phyloP scores from a whole-genome alignment of 2,888 invertebrate genomes.

The Lycia hirtaria region DNA sequence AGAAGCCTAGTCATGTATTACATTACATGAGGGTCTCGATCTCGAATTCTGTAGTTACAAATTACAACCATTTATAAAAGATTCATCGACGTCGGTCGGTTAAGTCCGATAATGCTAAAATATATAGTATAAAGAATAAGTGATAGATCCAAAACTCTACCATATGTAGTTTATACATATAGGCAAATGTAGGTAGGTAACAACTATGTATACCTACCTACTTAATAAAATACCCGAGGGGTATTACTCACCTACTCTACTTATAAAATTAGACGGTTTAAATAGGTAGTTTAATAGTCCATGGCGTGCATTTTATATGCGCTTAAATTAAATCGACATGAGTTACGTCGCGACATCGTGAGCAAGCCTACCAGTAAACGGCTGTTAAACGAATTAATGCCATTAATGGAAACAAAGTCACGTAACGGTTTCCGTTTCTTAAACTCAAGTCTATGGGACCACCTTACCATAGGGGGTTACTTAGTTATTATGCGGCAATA shows the following conservation, averaged over 20 bases:
- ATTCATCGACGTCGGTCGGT: too few species aligned
- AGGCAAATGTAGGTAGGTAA: too few species aligned
- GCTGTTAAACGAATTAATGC: conserved; percentile 55
- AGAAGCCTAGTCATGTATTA: too few species aligned
- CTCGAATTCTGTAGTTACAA: too few species aligned
- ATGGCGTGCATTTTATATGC: conserved; percentile 37
- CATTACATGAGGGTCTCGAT: too few species aligned
- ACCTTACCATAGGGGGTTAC: conserved; percentile 55
- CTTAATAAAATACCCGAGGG: neutral
- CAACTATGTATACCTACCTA: neutral
- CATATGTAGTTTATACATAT: too few species aligned
- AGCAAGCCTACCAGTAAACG: conserved; percentile 38
- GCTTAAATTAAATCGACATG: conserved; percentile 39
- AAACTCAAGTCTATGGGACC: conserved; percentile 67
- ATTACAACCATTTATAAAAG: too few species aligned
- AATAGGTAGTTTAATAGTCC: conserved; percentile 32
- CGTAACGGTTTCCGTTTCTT: conserved; percentile 79
- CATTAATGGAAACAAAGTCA: conserved; percentile 69
- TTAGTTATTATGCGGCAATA: conserved; percentile 77
- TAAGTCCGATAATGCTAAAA: too few species aligned
- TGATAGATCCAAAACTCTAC: too few species aligned
- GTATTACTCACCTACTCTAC: neutral
- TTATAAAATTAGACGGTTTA: neutral
- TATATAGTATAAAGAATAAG: too few species aligned
- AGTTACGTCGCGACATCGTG: conserved; percentile 37